Conservation (phyloP, 2,888 invertebrate species). For the Nymphalis urticae region DNA sequence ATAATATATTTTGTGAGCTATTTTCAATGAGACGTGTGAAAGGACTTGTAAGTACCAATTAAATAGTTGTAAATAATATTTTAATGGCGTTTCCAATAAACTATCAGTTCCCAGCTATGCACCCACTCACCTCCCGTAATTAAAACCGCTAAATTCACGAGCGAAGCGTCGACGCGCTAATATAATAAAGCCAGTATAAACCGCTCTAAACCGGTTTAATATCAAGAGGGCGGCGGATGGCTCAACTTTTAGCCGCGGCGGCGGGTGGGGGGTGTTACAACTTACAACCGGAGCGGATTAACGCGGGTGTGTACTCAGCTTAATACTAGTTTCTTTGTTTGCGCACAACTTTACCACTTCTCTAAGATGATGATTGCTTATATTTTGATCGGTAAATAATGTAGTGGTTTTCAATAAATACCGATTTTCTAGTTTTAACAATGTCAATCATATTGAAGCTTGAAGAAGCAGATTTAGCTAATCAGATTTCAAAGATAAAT, state of each 20-base stretch:
- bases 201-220: constrained; percentile 75
- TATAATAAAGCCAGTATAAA: constrained; percentile 77
- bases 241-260: constrained; percentile 68
- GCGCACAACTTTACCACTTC: constrained; percentile 37
- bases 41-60: too few species aligned
- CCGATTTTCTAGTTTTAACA: background rate
- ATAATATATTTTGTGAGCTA: background rate
- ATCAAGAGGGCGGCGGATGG: constrained; percentile 63
- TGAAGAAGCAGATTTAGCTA: too few species aligned
- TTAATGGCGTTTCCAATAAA: constrained; percentile 1
- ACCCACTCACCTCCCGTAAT: constrained; percentile 50
- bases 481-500: too few species aligned
- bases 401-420: background rate
- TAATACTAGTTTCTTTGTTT: constrained; percentile 66
- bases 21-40: background rate
- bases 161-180: constrained; percentile 67
- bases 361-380: background rate
- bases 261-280: constrained; percentile 42
- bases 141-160: constrained; percentile 64
- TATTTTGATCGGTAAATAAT: background rate
- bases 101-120: constrained; percentile 5
- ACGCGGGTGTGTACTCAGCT: constrained; percentile 53
- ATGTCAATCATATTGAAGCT: too few species aligned
- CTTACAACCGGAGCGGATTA: constrained; percentile 66
- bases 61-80: background rate